Evolutionary conservation across 2,797 vertebrate species (phyloP).

Genomic region (Nyctalus aviator): DNA sequence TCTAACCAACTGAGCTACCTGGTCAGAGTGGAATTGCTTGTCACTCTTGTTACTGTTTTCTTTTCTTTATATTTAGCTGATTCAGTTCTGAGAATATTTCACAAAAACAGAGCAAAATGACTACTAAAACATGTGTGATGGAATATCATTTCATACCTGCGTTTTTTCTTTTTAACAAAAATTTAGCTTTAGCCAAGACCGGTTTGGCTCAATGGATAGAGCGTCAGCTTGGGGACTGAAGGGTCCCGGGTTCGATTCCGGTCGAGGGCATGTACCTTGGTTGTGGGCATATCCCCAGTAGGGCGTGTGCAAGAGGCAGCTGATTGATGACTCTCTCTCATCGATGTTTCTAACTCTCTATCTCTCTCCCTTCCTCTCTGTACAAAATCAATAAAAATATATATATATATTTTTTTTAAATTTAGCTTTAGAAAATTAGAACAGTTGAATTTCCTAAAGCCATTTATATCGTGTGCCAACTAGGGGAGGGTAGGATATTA

Average conservation of each 20-base stretch:
- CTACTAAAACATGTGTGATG: neutral
- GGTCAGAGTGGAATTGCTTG: neutral
- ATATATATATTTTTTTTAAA: too few species aligned
- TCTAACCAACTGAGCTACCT: neutral
- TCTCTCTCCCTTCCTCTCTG: too few species aligned
- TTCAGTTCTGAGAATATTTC: neutral
- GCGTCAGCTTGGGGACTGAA: too few species aligned
- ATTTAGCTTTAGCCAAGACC: conserved; percentile 48
- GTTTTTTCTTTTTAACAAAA: conserved; percentile 50
- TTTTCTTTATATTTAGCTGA: neutral
- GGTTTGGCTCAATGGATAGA: too few species aligned
- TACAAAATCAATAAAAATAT: too few species aligned
- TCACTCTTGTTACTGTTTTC: conserved; percentile 26
- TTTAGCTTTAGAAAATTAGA: conserved; percentile 45
- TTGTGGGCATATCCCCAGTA: too few species aligned
- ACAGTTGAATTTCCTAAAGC: conserved; percentile 47
- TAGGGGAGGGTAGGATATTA: neutral
- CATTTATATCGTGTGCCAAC: conserved; percentile 12
- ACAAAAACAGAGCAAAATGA: conserved; percentile 36
- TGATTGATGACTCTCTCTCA: too few species aligned
- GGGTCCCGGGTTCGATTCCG: too few species aligned
- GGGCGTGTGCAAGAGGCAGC: too few species aligned
- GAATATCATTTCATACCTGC: neutral
- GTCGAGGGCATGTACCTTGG: too few species aligned
- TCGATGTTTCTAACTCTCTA: too few species aligned